Evolutionary conservation across 2,888 invertebrate genomes (phyloP), one percentile per base, ranked within the genome.

Genomic region (Ectobius pallidus): DNA sequence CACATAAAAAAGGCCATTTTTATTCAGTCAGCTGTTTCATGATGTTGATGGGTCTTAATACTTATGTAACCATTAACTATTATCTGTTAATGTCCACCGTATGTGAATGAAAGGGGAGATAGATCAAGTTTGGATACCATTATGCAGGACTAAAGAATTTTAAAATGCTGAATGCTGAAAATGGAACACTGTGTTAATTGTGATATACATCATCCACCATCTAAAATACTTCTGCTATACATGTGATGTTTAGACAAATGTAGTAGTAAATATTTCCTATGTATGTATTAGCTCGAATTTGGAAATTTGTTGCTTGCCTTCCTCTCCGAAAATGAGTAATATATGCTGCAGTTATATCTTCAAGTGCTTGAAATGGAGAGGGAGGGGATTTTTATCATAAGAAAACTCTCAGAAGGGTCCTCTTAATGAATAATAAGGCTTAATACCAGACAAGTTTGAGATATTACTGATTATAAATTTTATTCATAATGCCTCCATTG

Each of bases 141-240:
- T 52, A 6, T 52, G 52, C 22, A 52, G 14, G 25, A 25, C 25
- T 14, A 22, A 11, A 9, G 25, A 52, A 52, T 20, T 9, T 16
- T 1, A 20, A 4, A 49, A 25, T 52, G n/a, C n/a, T n/a, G 52
- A 52, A 11, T 52, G 52, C 14, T 16, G 46, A 52, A 25, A 52
- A 25, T 52, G 52, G 52, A 52, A 52, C 52, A 20, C 52, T 22
- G 11, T 52, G 52, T 52, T 52, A 22, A n/a, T 25, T 11, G 25
- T 52, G 52, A 25, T 52, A 7, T 39, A 42, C 63, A 63, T 63
- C 34, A 63, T 63, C 42, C 39, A 63, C 39, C 25, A 42, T 63
- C 42, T 63, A 63, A n/a, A 63, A 42, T 63, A 63, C 63, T 63
- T 34, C 42, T 63, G 63, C 63, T 63, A 34, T 63, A 63, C 22